Percentiles rank a stretch among this genome's conserved stretches.
Evolutionary conservation across 2,888 invertebrate genomes (phyloP).

Genomic region (Crocallis elinguaria): DNA sequence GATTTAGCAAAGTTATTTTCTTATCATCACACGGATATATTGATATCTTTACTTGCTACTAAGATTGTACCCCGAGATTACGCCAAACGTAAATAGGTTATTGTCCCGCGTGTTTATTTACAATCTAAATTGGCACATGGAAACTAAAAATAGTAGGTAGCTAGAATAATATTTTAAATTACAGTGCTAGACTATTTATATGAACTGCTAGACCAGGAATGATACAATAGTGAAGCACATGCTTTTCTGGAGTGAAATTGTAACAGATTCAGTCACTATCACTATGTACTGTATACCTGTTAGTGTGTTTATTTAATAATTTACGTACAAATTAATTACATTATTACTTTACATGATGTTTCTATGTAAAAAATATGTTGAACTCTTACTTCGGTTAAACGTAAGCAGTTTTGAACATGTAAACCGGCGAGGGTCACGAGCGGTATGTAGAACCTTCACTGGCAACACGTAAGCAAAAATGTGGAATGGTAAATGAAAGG

Average conservation of each 20-base stretch:
- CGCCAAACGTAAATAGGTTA: conserved; percentile 55
- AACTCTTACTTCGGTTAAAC: conserved; percentile 5
- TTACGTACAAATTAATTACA: neutral
- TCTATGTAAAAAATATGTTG: neutral
- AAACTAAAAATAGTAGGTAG: conserved; percentile 43
- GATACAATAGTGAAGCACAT: conserved; percentile 13
- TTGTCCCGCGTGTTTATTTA: conserved; percentile 58
- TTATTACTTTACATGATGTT: neutral
- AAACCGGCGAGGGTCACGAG: conserved; percentile 74
- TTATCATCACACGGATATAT: conserved; percentile 40
- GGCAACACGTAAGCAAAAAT: conserved; percentile 83
- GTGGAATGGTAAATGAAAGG: conserved; percentile 78
- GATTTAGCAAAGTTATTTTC: conserved; percentile 38
- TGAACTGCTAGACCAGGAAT: conserved; percentile 10
- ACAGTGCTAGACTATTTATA: conserved; percentile 17
- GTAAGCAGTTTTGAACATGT: conserved; percentile 38
- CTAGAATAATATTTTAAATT: conserved; percentile 31
- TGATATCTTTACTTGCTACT: conserved; percentile 40
- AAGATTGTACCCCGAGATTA: conserved; percentile 34
- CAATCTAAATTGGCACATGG: conserved; percentile 41
- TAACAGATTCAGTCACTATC: conserved; percentile 4
- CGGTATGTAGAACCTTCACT: conserved; percentile 75
- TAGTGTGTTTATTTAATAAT: neutral
- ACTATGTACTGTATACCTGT: neutral
- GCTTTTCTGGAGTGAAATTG: conserved; percentile 3